A percentile compares a stretch with the other conserved stretches of the same genome.
Conservation (phyloP, 2,113 vertebrate species). For the Protobothrops flavoviridis region DNA sequence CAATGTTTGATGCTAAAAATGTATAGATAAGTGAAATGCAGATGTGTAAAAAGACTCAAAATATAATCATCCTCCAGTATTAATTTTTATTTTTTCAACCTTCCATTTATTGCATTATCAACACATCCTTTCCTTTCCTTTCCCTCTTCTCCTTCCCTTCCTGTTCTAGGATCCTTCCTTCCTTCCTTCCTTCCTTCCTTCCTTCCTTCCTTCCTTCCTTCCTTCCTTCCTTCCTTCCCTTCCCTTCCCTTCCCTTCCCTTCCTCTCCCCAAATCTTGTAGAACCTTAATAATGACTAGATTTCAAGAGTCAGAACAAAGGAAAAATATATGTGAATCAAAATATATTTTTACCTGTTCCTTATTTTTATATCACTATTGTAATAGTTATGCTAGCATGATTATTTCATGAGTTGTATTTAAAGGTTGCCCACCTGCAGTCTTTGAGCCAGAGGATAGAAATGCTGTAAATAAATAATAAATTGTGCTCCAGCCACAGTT, state of each 20-base stretch:
- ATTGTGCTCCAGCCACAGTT: background rate
- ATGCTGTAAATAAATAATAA: background rate
- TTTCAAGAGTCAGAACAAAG: background rate
- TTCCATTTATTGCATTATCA: background rate
- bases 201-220: background rate
- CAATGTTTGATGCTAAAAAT: background rate
- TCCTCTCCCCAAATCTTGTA: background rate
- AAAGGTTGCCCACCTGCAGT: background rate
- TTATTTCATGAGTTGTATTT: background rate
- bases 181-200: background rate
- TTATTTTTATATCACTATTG: background rate
- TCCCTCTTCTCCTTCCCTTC: background rate
- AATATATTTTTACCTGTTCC: background rate
- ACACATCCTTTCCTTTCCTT: background rate
- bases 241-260: too few species aligned
- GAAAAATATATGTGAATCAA: background rate
- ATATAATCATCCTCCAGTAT: background rate
- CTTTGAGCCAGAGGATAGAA: background rate
- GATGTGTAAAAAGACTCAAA: background rate
- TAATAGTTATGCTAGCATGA: background rate
- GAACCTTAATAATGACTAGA: background rate
- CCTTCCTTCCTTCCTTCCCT: too few species aligned
- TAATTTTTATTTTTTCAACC: background rate
- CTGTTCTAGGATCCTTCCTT: too few species aligned
- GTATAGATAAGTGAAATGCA: background rate